These are phyloP conservation scores for Chondrilla cf. caribensis DNA, from an alignment of 37 sponge, comb jelly and placozoan species.

Conservation along the genomic window DNA sequence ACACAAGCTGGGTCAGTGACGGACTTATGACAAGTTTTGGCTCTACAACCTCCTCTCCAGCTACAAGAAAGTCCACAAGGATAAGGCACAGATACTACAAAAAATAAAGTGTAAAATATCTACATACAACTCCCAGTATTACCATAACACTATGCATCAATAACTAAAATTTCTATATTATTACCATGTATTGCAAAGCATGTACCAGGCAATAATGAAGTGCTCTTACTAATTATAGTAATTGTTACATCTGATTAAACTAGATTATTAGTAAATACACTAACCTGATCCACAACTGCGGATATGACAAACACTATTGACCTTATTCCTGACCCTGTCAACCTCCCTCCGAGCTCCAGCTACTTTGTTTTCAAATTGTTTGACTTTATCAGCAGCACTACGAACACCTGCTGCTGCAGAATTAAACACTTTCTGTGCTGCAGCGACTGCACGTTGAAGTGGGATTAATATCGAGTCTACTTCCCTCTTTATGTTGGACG, in stretches of 20 bases:
- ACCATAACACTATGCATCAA: too few relatives aligned
- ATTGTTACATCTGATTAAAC: too few relatives aligned
- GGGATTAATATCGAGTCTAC: neutral
- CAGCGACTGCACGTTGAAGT: neutral
- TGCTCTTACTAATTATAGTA: too few relatives aligned
- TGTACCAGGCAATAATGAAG: too few relatives aligned
- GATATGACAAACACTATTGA: neutral
- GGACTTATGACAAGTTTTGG: neutral
- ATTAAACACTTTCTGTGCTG: neutral
- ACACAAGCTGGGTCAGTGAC: neutral
- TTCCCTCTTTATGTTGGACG: neutral
- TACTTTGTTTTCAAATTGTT: neutral
- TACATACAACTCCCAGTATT: too few relatives aligned
- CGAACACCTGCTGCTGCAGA: neutral
- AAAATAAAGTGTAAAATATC: too few relatives aligned
- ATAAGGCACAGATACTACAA: too few relatives aligned
- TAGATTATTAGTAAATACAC: too few relatives aligned
- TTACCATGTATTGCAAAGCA: too few relatives aligned
- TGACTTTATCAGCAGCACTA: neutral
- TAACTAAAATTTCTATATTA: too few relatives aligned
- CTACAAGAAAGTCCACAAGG: neutral
- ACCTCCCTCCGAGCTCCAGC: neutral
- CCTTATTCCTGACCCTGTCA: neutral
- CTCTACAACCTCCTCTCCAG: neutral
- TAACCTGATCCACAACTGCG: neutral